Base-by-base conservation (phyloP, 2,888 invertebrate species). In the Rhingia campestris region DNA sequence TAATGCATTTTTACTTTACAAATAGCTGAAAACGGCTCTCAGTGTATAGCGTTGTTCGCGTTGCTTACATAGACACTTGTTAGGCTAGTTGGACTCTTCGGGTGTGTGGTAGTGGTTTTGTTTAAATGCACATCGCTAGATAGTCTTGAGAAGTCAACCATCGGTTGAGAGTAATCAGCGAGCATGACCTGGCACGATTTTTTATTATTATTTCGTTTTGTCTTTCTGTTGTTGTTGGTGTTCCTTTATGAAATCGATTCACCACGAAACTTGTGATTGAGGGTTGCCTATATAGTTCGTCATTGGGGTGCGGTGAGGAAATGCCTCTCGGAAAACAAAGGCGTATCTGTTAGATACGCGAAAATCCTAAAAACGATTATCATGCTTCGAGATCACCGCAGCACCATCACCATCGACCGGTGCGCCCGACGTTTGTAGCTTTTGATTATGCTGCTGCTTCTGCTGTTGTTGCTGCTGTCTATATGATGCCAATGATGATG, bases 101-200 rank as follows among this genome's bases (percentile, higher is more conserved):
- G 63, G 7, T 51, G 32, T 63, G 49, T 12, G 43, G 64, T 37
- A 32, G 63, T 30, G 54, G 64, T 58, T 67, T 67, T 73, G 61
- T 56, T 69, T 80, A 69, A 74, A 74, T 67, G 66, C 72, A 73
- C 49, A 49, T 49, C 49, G 32, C 54, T 7, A 51, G 45, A 72
- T 59, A 69, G 63, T 69, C 82, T 69, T 69, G 64, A 80, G 74
- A 70, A 84, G 84, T 84, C 80, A 84, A 80, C 70, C 79, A 74
- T 70, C 74, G 56, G 56, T 49, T 49, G 30, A 82, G 73, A 84
- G 84, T 79, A 80, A 84, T 84, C 84, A 84, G 74, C 84, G 49
- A 75, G 84, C 70, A 84, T 84, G 84, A 84, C 84, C 84, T 75
- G 84, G 84, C 84, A 84, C 84, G 84, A 84, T 80, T 84, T 75